Evolutionary conservation across 2,888 invertebrate species (phyloP).

Genomic region (Scaeva pyrastri): DNA sequence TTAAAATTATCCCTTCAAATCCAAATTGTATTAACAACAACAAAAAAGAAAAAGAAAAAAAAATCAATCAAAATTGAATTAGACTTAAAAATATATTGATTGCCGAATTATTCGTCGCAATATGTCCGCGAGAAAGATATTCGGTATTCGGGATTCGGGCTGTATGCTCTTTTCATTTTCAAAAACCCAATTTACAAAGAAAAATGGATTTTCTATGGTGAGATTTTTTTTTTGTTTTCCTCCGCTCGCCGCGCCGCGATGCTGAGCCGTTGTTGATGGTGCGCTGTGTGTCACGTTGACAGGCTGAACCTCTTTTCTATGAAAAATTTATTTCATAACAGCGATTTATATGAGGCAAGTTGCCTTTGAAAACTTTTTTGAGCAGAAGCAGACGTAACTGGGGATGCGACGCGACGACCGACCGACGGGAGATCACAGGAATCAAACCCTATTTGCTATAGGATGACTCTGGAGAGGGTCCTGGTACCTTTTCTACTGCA

Average conservation of each 20-base stretch:
- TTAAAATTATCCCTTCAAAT: slow-evolving; percentile 38
- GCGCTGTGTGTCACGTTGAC: not conserved
- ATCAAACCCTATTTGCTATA: slow-evolving; percentile 58
- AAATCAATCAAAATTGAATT: slow-evolving; percentile 64
- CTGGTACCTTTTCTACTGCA: too few species aligned
- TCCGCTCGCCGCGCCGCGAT: not conserved
- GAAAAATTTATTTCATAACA: slow-evolving; percentile 50
- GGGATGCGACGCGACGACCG: not conserved
- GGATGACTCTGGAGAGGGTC: not conserved
- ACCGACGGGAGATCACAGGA: slow-evolving; percentile 25
- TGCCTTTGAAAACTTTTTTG: slow-evolving; percentile 34
- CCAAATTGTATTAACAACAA: slow-evolving; percentile 43
- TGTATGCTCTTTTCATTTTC: slow-evolving; percentile 37
- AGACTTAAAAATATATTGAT: slow-evolving; percentile 67
- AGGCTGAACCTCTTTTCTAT: slow-evolving; percentile 55
- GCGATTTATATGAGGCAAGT: slow-evolving; percentile 51
- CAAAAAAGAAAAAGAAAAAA: not conserved
- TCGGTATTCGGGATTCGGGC: too few species aligned
- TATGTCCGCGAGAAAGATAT: slow-evolving; percentile 40
- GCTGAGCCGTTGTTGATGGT: not conserved
- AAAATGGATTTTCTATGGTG: slow-evolving; percentile 63
- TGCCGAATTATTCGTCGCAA: slow-evolving; percentile 43
- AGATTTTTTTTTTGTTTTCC: slow-evolving; percentile 16
- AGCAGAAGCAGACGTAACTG: slow-evolving; percentile 27
- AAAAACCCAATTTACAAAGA: slow-evolving; percentile 50